Percentiles rank a stretch among this genome's conserved stretches.
Conservation (phyloP, 2,797 vertebrate genomes). For the Eupleurogrammus muticus region DNA sequence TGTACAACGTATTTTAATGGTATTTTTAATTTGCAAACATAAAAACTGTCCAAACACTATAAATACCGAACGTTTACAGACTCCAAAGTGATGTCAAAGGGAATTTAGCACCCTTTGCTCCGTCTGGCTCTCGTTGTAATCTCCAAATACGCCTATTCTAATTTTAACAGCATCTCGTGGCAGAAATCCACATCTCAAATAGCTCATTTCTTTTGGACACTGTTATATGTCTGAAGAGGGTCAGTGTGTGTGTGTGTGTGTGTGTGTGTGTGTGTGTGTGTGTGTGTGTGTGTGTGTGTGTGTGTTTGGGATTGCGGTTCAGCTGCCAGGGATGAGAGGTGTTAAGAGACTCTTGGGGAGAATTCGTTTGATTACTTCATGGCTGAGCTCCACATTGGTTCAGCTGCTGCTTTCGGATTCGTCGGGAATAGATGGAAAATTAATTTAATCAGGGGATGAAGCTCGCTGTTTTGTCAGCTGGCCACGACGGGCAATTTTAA, state of each 20-base stretch:
- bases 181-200: conserved; percentile 26
- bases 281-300: conserved; percentile 6
- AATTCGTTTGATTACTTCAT: conserved; percentile 47
- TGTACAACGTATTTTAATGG: background rate
- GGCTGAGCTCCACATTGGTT: conserved; percentile 45
- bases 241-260: conserved; percentile 8
- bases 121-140: conserved; percentile 9
- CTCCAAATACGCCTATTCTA: conserved; percentile 1
- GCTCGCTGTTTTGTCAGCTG: conserved; percentile 49
- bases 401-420: conserved; percentile 46
- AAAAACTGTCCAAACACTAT: conserved; percentile 1
- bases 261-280: conserved; percentile 6
- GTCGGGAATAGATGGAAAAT: conserved; percentile 36
- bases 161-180: conserved; percentile 24
- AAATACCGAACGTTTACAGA: conserved; percentile 10
- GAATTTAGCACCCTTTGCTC: conserved; percentile 2
- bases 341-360: conserved; percentile 45
- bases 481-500: conserved; percentile 7
- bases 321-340: conserved; percentile 55
- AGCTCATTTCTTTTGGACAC: conserved; percentile 15
- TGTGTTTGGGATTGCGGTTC: conserved; percentile 23
- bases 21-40: background rate
- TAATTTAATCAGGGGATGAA: conserved; percentile 42
- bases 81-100: conserved; percentile 10
- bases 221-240: conserved; percentile 27